phyloP scores from a whole-genome alignment of 2,113 vertebrate genomes.

The Nicator chloris region DNA sequence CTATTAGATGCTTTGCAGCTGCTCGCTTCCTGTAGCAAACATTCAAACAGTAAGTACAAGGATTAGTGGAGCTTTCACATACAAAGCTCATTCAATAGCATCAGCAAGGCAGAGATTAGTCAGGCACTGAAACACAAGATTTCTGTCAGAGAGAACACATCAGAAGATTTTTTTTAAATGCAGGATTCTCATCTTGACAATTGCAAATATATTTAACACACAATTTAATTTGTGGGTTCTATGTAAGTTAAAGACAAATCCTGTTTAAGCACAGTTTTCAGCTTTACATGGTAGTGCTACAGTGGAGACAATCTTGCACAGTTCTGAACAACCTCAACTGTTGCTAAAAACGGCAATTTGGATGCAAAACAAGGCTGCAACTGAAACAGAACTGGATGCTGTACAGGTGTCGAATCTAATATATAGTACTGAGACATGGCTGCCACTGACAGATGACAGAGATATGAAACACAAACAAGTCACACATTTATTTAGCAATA shows the following conservation, averaged over 20 bases:
- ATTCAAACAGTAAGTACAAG: constrained; percentile 79
- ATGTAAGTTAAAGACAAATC: neutral
- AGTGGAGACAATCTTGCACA: neutral
- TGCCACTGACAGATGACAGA: neutral
- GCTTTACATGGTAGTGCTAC: neutral
- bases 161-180: neutral
- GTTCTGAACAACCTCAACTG: neutral
- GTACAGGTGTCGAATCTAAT: neutral
- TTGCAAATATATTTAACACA: neutral
- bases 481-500: neutral
- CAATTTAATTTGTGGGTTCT: neutral
- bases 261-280: neutral
- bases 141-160: constrained; percentile 21
- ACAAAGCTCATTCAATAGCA: constrained; percentile 66
- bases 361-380: constrained; percentile 1
- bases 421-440: neutral
- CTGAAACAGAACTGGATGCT: neutral
- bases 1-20: constrained; percentile 99
- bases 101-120: constrained; percentile 71
- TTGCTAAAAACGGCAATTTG: neutral
- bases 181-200: neutral
- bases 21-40: constrained; percentile 95
- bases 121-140: constrained; percentile 50
- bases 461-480: neutral
- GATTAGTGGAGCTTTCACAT: constrained; percentile 74